These are phyloP conservation scores for Ochropleura plecta DNA, from an alignment of 2,888 invertebrate genomes.

Conservation along the genomic window DNA sequence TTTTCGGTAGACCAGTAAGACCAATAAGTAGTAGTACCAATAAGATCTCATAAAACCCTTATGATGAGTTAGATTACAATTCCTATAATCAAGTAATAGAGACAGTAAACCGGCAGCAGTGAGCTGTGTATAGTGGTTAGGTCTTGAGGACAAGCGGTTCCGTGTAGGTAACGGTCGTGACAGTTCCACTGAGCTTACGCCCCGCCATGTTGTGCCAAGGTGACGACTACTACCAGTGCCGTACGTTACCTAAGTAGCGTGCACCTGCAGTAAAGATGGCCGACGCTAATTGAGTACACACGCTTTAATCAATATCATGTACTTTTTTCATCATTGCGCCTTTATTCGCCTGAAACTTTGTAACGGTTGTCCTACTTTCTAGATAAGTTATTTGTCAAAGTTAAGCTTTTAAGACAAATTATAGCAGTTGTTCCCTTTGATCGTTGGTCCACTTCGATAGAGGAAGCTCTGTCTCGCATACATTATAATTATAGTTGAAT, in stretches of 20 bases:
- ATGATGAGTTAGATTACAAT: slow-evolving; percentile 6
- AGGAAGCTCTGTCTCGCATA: too few relatives aligned
- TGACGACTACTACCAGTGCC: slow-evolving; percentile 55
- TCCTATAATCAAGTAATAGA: slow-evolving; percentile 28
- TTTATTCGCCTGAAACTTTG: background rate
- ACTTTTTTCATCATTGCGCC: slow-evolving; percentile 13
- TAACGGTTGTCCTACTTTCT: slow-evolving; percentile 10
- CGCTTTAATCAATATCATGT: slow-evolving; percentile 17
- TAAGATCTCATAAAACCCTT: background rate
- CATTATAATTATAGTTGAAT: background rate
- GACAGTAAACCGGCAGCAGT: slow-evolving; percentile 70
- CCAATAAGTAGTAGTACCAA: too few relatives aligned
- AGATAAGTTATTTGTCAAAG: background rate
- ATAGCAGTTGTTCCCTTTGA: slow-evolving; percentile 3
- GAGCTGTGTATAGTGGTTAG: slow-evolving; percentile 64
- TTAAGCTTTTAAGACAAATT: background rate
- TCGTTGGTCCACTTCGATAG: slow-evolving; percentile 2
- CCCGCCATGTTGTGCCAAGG: slow-evolving; percentile 25
- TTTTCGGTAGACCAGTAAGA: background rate
- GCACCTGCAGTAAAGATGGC: slow-evolving; percentile 35
- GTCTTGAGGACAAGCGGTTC: slow-evolving; percentile 74
- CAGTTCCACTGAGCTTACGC: slow-evolving; percentile 68
- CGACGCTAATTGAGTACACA: slow-evolving; percentile 26
- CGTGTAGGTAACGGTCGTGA: slow-evolving; percentile 81
- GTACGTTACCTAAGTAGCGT: slow-evolving; percentile 33